Evolutionary conservation across 1,140 invertebrate species (phyloP), one percentile per base, ranked within the genome.

Genomic region (Heliconius hewitsoni): DNA sequence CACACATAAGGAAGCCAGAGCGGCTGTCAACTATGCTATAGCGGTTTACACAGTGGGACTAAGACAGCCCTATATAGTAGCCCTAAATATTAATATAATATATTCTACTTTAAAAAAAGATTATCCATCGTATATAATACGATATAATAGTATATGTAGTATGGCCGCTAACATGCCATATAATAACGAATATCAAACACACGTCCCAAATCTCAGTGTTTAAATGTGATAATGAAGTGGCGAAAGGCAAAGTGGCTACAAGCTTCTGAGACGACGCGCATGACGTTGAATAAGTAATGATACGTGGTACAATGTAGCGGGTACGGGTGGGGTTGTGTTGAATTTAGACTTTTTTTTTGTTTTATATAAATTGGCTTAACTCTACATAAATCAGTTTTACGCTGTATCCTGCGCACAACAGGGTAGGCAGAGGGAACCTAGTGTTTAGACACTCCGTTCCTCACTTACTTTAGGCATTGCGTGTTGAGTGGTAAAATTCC

Each of bases 211-310:
- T 88, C 83, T 85, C 80, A 79, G 81, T 89, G 84, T 88, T 91
- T 87, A 86, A 90, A 87, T 91, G 85, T 86, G 85, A 84, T 89
- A 91, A 91, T 90, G 82, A 88, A 89, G 88, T 86, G 86, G 84
- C 82, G 79, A 89, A 84, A 85, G 75, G 79, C 79, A 83, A 81
- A 84, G 71, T 73, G 76, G 70, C 76, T 77, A 84, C 78, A 79
- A 78, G 79, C 81, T 77, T 71, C 70, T 76, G 60, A 74, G 84
- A 87, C 81, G 82, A 77, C 83, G 85, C 74, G 87, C 88, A 90
- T 90, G 88, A 86, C 85, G 82, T 76, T 88, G 89, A 91, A 91
- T 91, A 91, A 87, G 83, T 89, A 88, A 91, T 89, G 85, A 87
- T 86, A 85, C 8, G 71, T 77, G 76, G 76, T 77, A 72, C 70